Percentiles rank a stretch among this genome's conserved stretches.
Conservation (phyloP, 1,140 invertebrate species). For the Anoplophora glabripennis region DNA sequence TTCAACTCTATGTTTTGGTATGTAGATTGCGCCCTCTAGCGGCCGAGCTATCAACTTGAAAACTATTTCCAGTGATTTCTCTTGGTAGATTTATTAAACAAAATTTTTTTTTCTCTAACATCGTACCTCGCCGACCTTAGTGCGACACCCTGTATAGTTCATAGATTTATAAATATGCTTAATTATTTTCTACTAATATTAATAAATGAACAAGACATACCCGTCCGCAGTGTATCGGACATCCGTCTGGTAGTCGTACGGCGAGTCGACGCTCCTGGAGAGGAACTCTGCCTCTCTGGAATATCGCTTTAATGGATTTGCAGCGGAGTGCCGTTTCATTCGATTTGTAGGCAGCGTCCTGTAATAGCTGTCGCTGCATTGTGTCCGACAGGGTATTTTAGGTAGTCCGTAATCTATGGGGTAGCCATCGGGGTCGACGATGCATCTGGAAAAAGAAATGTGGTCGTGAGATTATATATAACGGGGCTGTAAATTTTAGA, state of each 20-base stretch:
- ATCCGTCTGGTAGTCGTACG: constrained; percentile 60
- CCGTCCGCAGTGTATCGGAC: constrained; percentile 75
- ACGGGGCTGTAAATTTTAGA: too few relatives aligned
- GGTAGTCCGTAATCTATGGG: constrained; percentile 76
- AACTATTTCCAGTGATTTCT: too few relatives aligned
- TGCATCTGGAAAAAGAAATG: constrained; percentile 26
- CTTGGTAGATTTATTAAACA: too few relatives aligned
- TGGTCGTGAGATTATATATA: too few relatives aligned
- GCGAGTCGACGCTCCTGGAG: constrained; percentile 51
- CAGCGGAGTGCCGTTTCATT: constrained; percentile 59
- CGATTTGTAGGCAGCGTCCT: constrained; percentile 68
- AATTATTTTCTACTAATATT: too few relatives aligned
- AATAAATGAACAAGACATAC: constrained; percentile 35
- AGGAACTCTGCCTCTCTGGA: constrained; percentile 68
- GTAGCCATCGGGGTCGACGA: constrained; percentile 71
- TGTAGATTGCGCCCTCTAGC: too few relatives aligned
- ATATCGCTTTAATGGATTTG: constrained; percentile 59
- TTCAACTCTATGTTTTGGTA: too few relatives aligned
- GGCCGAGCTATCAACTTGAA: too few relatives aligned
- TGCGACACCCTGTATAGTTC: too few relatives aligned
- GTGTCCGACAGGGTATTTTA: constrained; percentile 52
- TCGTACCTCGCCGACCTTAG: too few relatives aligned
- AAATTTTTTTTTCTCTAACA: too few relatives aligned
- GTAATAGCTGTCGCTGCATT: constrained; percentile 55
- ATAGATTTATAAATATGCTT: too few relatives aligned